phyloP scores from a whole-genome alignment of 2,888 invertebrate species.

The Trilocha varians region DNA sequence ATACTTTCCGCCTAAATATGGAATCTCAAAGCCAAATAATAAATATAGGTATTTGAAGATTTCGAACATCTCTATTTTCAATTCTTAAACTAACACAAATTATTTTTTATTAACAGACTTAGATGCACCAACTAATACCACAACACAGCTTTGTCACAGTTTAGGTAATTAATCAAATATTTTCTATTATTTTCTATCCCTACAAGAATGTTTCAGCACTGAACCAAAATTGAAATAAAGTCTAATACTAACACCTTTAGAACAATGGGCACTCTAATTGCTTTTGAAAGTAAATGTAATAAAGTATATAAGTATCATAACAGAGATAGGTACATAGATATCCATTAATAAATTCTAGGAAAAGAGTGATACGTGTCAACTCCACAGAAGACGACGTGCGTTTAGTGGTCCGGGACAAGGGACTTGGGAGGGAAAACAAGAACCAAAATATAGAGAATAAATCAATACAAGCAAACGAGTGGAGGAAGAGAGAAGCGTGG shows the following conservation, averaged over 20 bases:
- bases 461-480: constrained; percentile 83
- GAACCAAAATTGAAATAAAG: too few relatives aligned
- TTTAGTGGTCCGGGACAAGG: constrained; percentile 81
- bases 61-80: background rate
- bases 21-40: too few relatives aligned
- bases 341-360: constrained; percentile 77
- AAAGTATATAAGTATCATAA: constrained; percentile 5
- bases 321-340: constrained; percentile 60
- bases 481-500: constrained; percentile 89
- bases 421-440: constrained; percentile 81
- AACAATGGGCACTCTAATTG: background rate
- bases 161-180: constrained; percentile 37
- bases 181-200: constrained; percentile 1
- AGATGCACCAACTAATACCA: constrained; percentile 56
- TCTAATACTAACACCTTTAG: too few relatives aligned
- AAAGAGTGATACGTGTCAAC: constrained; percentile 82
- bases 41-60: too few relatives aligned
- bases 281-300: background rate
- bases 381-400: constrained; percentile 83
- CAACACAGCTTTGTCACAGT: constrained; percentile 43
- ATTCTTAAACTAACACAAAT: constrained; percentile 3
- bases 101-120: constrained; percentile 32
- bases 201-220: too few relatives aligned
- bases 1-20: too few relatives aligned
- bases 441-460: constrained; percentile 82